These are phyloP conservation scores for Semicossyphus pulcher DNA, from an alignment of 2,113 vertebrate species.

Conservation along the genomic window DNA sequence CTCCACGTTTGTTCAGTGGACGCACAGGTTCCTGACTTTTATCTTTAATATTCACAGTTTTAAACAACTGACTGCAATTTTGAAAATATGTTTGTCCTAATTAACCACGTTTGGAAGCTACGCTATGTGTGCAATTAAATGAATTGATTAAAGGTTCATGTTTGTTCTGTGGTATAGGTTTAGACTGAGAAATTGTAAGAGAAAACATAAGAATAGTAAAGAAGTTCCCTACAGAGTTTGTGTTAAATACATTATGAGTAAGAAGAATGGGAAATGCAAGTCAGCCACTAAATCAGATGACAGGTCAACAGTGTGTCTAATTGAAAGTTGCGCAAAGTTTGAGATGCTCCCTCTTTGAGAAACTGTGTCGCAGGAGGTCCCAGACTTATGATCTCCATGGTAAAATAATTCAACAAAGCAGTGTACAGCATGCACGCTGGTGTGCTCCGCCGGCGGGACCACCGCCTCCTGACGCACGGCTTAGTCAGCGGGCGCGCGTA, in stretches of 20 bases:
- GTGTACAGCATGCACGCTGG: not conserved
- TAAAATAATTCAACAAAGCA: slow-evolving; percentile 29
- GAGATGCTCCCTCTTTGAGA: not conserved
- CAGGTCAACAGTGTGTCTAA: no score
- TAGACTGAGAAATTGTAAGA: no score
- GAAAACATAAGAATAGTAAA: no score
- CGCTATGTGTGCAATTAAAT: no score
- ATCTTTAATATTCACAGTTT: not conserved
- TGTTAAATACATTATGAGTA: no score
- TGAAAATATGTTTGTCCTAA: no score
- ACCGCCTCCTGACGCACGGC: slow-evolving; percentile 70
- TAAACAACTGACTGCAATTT: not conserved
- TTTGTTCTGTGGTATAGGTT: not conserved
- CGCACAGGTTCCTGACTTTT: not conserved
- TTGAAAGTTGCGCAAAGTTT: not conserved
- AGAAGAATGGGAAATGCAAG: no score
- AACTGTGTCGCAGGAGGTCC: no score
- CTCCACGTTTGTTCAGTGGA: not conserved
- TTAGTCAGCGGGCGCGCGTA: slow-evolving; percentile 64
- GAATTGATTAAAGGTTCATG: no score
- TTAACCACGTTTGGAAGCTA: no score
- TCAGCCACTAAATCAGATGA: no score
- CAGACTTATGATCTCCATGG: slow-evolving; percentile 15
- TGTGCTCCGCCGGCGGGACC: slow-evolving; percentile 4
- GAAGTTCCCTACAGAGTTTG: no score